Percentiles rank a stretch among this genome's conserved stretches.
These are phyloP conservation scores for Cottoperca gobio DNA, from an alignment of 2,797 vertebrate species.

Conservation along the genomic window DNA sequence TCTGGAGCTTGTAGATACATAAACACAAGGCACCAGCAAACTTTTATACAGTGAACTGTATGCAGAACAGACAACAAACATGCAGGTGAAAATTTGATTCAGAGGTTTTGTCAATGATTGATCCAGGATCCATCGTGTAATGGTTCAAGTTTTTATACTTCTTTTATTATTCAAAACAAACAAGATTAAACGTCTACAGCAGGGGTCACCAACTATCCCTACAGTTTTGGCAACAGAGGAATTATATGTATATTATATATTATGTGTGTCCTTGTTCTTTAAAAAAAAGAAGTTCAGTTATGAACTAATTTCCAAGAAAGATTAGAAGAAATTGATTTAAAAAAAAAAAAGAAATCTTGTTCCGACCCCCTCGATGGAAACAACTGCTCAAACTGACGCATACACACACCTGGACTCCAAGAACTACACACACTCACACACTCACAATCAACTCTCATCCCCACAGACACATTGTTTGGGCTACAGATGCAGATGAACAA, in stretches of 20 bases:
- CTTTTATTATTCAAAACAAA: no score
- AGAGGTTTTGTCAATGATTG: not conserved
- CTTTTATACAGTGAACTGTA: not conserved
- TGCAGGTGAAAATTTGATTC: conserved; percentile 7
- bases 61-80: not conserved
- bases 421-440: not conserved
- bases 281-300: not conserved
- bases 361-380: not conserved
- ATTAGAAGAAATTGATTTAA: not conserved
- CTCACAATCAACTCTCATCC: not conserved
- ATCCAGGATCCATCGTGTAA: conserved; percentile 1
- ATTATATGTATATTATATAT: not conserved
- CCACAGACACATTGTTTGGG: conserved; percentile 22
- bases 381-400: not conserved
- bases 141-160: no score
- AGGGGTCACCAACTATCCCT: no score
- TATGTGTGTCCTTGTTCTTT: not conserved
- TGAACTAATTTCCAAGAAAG: not conserved
- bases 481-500: not conserved
- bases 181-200: no score
- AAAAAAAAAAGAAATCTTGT: not conserved
- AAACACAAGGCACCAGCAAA: not conserved
- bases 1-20: not conserved
- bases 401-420: conserved; percentile 2
- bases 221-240: not conserved